Evolutionary conservation across 2,797 vertebrate genomes (phyloP).

Genomic region (Chaenodraco wilsoni): DNA sequence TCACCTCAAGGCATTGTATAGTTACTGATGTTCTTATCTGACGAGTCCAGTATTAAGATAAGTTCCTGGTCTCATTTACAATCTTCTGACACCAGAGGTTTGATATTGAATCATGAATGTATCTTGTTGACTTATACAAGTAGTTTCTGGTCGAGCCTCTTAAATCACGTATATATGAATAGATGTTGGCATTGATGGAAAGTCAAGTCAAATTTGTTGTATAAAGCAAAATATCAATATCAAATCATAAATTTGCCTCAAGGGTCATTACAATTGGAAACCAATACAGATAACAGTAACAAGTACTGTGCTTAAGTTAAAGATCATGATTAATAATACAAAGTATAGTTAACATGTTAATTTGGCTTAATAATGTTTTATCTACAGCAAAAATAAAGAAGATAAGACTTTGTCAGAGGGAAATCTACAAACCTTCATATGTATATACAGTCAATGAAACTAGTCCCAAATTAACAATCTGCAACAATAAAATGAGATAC

Average conservation of each 20-base stretch:
- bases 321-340: not conserved
- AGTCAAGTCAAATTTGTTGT: not conserved
- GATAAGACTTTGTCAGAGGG: no score
- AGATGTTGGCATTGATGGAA: not conserved
- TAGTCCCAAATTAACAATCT: no score
- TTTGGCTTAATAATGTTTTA: no score
- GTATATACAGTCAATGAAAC: no score
- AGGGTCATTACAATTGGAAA: not conserved
- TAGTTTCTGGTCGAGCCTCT: not conserved
- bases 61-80: conserved; percentile 21
- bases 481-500: no score
- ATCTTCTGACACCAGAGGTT: conserved; percentile 13
- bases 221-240: not conserved
- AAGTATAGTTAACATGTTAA: no score
- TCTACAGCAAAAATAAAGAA: no score
- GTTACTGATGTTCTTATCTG: conserved; percentile 32
- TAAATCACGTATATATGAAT: not conserved
- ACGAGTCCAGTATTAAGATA: not conserved
- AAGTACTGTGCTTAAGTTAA: not conserved
- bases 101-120: not conserved
- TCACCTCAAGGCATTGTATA: conserved; percentile 29
- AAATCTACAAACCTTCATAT: no score
- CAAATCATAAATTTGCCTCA: no score
- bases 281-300: no score
- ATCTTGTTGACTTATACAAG: not conserved